phyloP scores from a whole-genome alignment of 2,113 vertebrate genomes.

The Phodopus roborovskii region DNA sequence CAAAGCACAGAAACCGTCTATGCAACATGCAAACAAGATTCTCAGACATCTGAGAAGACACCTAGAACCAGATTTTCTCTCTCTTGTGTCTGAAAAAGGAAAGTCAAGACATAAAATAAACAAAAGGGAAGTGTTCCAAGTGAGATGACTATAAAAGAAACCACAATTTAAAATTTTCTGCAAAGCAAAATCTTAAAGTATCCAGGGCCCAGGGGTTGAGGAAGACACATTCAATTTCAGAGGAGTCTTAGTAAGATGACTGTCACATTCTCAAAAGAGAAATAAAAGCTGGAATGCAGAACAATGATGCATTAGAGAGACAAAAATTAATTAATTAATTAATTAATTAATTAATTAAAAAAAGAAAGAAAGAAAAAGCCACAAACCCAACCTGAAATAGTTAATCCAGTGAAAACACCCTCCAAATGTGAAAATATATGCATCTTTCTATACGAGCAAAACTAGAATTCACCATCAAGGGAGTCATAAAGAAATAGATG shows the following conservation, averaged over 20 bases:
- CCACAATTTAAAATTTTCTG: not conserved
- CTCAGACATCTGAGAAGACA: not conserved
- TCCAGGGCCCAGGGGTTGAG: not conserved
- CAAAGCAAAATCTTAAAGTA: not conserved
- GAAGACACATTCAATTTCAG: not conserved
- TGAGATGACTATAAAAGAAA: not conserved
- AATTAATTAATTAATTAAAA: too few species aligned
- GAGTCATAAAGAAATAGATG: not conserved
- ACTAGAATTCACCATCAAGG: not conserved
- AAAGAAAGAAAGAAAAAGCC: not conserved
- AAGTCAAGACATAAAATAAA: not conserved
- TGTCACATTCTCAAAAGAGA: conserved; percentile 6
- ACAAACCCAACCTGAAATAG: not conserved
- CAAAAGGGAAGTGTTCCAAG: not conserved
- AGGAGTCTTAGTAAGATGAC: not conserved
- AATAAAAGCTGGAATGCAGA: conserved; percentile 13
- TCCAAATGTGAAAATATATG: conserved; percentile 14
- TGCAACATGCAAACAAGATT: not conserved
- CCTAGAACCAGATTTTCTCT: not conserved
- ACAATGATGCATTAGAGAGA: not conserved
- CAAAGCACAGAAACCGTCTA: not conserved
- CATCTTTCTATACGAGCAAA: conserved; percentile 1
- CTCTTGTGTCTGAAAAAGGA: conserved; percentile 8
- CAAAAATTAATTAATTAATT: not conserved
- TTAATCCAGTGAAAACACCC: conserved; percentile 8